Conservation (phyloP, 2,113 vertebrate genomes). For the Phrynosoma blainvillii region DNA sequence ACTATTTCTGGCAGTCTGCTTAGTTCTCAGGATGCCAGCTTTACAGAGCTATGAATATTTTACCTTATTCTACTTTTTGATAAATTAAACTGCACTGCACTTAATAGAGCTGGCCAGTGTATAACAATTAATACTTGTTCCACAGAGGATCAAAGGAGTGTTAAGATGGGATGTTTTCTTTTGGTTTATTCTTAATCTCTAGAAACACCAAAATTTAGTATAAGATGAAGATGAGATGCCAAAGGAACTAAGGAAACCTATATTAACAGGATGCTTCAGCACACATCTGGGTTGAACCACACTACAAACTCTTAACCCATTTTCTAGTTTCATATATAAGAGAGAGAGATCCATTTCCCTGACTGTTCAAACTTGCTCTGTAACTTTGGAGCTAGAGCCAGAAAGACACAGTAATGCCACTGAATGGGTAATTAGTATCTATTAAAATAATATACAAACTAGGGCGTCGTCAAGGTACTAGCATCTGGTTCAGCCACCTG, state of each 20-base stretch:
- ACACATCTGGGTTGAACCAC: slow-evolving; percentile 22
- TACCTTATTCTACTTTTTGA: background rate
- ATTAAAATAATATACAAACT: slow-evolving; percentile 79
- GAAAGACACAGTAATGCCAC: slow-evolving; percentile 71
- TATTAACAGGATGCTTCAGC: slow-evolving; percentile 47
- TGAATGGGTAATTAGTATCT: slow-evolving; percentile 80
- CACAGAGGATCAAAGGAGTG: background rate
- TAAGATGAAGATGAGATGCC: slow-evolving; percentile 20
- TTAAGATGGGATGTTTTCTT: background rate
- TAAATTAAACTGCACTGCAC: background rate
- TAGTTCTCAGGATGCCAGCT: background rate
- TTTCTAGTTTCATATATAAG: slow-evolving; percentile 61
- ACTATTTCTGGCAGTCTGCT: no score
- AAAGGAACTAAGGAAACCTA: slow-evolving; percentile 37
- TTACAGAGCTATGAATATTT: background rate
- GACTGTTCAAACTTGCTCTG: slow-evolving; percentile 79
- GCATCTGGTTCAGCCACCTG: slow-evolving; percentile 77
- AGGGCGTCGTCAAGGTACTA: slow-evolving; percentile 73
- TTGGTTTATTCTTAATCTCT: background rate
- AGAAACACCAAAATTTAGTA: slow-evolving; percentile 12
- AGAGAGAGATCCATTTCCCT: slow-evolving; percentile 54
- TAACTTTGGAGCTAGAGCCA: slow-evolving; percentile 69
- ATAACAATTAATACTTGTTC: background rate
- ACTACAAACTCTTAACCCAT: slow-evolving; percentile 46
- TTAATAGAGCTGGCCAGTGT: background rate